These are phyloP conservation scores for Pentamera pediparva DNA, from an alignment of 53 echinoderm and acorn worm genomes.

Conservation along the genomic window DNA sequence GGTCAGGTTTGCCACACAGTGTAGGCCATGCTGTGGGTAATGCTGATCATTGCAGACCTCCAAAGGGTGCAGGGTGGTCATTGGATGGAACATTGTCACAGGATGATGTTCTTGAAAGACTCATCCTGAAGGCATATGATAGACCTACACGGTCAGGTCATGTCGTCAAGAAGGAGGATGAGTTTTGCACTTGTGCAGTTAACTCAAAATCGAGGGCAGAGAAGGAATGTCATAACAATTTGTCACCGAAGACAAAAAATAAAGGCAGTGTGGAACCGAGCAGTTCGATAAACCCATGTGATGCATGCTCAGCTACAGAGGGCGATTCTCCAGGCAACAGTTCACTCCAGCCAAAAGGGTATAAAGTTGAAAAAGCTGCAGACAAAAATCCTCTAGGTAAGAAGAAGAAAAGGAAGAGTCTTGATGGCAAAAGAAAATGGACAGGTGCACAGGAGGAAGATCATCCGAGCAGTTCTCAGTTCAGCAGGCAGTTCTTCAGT, in stretches of 20 bases:
- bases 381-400: not conserved
- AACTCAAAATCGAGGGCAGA: constrained; percentile 17
- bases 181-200: constrained; percentile 10
- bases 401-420: not conserved
- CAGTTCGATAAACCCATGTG: no score
- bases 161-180: not conserved
- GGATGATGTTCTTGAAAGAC: constrained; percentile 19
- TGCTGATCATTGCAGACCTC: no score
- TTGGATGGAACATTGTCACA: constrained; percentile 11
- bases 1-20: no score
- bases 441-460: no score
- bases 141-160: constrained; percentile 18
- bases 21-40: no score
- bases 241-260: constrained; percentile 9
- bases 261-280: not conserved
- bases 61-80: not conserved
- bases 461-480: not conserved
- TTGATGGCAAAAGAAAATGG: no score
- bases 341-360: not conserved
- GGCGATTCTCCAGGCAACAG: not conserved
- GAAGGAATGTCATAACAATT: no score
- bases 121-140: constrained; percentile 21
- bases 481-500: not conserved
- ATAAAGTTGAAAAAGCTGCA: not conserved
- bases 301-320: not conserved